Conservation (phyloP, 2,888 invertebrate genomes). For the Sinohyriopsis cumingii region DNA sequence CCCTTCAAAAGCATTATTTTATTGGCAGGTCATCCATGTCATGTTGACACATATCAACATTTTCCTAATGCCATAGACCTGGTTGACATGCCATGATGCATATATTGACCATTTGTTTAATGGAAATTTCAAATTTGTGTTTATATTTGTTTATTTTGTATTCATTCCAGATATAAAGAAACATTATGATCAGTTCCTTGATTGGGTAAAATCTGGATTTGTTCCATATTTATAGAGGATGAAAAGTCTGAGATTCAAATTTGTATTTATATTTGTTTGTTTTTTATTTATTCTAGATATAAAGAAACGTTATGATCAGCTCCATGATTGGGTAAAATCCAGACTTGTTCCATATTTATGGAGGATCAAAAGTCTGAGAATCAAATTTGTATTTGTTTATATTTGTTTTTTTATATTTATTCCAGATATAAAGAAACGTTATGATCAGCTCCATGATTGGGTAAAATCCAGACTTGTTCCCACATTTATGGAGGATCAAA, state of each 20-base stretch:
- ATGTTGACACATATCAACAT: too few species aligned
- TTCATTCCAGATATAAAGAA: slow-evolving; percentile 57
- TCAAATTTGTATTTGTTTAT: neutral
- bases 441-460: slow-evolving; percentile 64
- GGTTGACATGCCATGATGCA: too few species aligned
- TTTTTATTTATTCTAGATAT: slow-evolving; percentile 48
- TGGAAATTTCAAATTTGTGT: too few species aligned
- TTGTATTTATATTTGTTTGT: too few species aligned
- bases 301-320: slow-evolving; percentile 61
- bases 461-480: slow-evolving; percentile 67
- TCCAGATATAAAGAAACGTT: slow-evolving; percentile 61
- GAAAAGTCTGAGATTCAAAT: slow-evolving; percentile 24
- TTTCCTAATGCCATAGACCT: too few species aligned
- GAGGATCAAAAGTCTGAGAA: slow-evolving; percentile 25
- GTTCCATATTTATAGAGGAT: slow-evolving; percentile 51
- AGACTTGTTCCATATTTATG: slow-evolving; percentile 62
- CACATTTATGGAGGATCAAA: slow-evolving; percentile 35
- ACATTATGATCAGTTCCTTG: slow-evolving; percentile 60
- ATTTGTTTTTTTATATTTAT: neutral
- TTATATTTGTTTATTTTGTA: too few species aligned
- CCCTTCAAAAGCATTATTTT: too few species aligned
- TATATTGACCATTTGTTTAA: too few species aligned
- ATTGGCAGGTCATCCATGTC: too few species aligned
- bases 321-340: slow-evolving; percentile 61
- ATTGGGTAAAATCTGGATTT: slow-evolving; percentile 65